phyloP scores from a whole-genome alignment of 2,113 vertebrate genomes.

The Caranx melampygus region DNA sequence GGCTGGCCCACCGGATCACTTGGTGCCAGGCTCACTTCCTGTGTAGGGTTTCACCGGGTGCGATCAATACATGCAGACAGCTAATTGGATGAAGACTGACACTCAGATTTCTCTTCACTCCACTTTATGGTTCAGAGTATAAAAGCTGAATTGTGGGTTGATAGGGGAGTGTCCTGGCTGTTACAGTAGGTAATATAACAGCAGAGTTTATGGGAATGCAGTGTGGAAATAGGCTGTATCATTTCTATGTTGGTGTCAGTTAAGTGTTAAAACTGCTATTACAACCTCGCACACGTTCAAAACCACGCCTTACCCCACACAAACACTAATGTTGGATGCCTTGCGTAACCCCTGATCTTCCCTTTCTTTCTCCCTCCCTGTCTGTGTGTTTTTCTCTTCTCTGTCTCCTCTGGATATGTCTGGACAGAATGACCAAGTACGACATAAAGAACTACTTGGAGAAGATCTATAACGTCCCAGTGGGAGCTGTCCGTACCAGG shows the following conservation, averaged over 20 bases:
- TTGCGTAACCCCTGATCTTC: conserved; percentile 36
- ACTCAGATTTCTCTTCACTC: conserved; percentile 74
- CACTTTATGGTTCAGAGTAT: conserved; percentile 67
- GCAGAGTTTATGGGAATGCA: conserved; percentile 64
- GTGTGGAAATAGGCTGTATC: conserved; percentile 40
- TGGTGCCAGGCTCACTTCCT: conserved; percentile 78
- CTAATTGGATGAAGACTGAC: conserved; percentile 79
- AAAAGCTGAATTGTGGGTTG: conserved; percentile 66
- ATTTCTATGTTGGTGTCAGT: conserved; percentile 35
- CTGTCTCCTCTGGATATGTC: conserved; percentile 9
- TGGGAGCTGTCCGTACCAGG: conserved; percentile 90
- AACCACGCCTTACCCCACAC: conserved; percentile 1
- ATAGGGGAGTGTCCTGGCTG: conserved; percentile 45
- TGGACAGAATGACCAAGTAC: conserved; percentile 93
- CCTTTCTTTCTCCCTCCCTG: neutral
- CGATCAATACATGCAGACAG: conserved; percentile 78
- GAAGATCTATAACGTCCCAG: conserved; percentile 91
- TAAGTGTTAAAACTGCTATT: neutral
- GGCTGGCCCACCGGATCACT: conserved; percentile 63
- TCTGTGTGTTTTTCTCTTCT: conserved; percentile 15
- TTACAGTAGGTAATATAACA: conserved; percentile 55
- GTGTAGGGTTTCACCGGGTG: conserved; percentile 76
- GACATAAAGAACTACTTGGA: conserved; percentile 95
- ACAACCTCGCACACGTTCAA: conserved; percentile 16
- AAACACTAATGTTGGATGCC: conserved; percentile 31